Conservation (phyloP, 2,888 invertebrate genomes). For the Dynastes grantii region DNA sequence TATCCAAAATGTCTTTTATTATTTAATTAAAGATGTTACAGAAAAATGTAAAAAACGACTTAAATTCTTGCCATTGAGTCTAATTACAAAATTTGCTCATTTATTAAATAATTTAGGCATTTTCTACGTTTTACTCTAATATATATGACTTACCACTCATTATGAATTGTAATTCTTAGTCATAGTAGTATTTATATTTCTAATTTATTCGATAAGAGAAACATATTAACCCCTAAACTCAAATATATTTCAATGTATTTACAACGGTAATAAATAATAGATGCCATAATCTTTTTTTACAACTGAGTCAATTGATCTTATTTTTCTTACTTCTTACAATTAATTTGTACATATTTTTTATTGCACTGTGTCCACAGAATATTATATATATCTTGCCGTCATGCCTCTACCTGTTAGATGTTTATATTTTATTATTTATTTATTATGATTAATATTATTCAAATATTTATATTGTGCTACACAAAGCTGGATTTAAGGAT, state of each 20-base stretch:
- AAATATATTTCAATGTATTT: neutral
- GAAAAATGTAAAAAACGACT: too few species aligned
- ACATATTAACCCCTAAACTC: conserved; percentile 3
- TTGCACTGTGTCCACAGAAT: neutral
- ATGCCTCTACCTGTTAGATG: conserved; percentile 29
- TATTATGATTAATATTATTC: neutral
- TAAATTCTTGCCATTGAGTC: neutral
- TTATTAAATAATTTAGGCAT: neutral
- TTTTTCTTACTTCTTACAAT: conserved; percentile 14
- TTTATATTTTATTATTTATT: conserved; percentile 39
- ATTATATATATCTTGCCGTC: conserved; percentile 11
- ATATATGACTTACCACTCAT: neutral
- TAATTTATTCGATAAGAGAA: neutral
- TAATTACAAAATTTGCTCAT: conserved; percentile 9
- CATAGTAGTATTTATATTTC: too few species aligned
- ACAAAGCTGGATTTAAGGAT: conserved; percentile 15
- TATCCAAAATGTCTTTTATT: too few species aligned
- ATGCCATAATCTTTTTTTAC: conserved; percentile 9
- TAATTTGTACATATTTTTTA: conserved; percentile 24
- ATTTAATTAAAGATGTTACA: too few species aligned
- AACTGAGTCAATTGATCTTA: neutral
- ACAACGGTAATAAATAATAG: conserved; percentile 4
- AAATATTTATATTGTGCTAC: neutral
- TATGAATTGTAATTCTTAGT: too few species aligned
- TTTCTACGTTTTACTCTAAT: conserved; percentile 4